Conservation (phyloP, 2,888 invertebrate genomes). For the Leucoma salicis region DNA sequence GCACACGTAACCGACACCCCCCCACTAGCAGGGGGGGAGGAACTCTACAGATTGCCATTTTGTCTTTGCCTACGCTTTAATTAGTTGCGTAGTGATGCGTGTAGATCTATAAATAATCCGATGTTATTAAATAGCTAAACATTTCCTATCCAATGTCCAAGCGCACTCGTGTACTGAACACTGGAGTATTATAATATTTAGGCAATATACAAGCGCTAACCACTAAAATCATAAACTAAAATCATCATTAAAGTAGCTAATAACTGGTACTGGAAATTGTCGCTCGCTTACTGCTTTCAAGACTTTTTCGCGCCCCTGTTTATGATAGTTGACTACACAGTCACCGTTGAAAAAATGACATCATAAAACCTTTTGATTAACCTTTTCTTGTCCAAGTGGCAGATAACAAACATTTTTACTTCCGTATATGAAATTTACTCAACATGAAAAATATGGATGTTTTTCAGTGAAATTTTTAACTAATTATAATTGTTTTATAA, state of each 20-base stretch:
- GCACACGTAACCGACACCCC: constrained; percentile 82
- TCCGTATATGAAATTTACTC: too few species aligned
- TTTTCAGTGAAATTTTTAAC: background rate
- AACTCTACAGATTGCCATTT: constrained; percentile 81
- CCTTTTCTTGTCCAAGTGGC: too few species aligned
- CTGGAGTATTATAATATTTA: constrained; percentile 9
- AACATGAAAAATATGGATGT: background rate
- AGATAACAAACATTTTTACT: too few species aligned
- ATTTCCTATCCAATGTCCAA: constrained; percentile 31
- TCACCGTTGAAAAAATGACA: too few species aligned
- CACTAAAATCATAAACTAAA: constrained; percentile 9
- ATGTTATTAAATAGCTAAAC: constrained; percentile 65
- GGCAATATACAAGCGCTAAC: constrained; percentile 6
- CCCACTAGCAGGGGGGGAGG: constrained; percentile 78
- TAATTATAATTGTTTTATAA: background rate
- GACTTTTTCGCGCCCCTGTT: too few species aligned
- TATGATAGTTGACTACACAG: too few species aligned
- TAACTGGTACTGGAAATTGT: too few species aligned
- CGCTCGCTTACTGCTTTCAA: too few species aligned
- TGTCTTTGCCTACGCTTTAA: constrained; percentile 83
- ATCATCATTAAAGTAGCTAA: background rate
- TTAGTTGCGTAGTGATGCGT: constrained; percentile 82
- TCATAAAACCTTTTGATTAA: too few species aligned
- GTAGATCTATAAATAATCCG: constrained; percentile 65
- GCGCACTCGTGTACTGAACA: too few species aligned